A percentile compares a stretch with the other conserved stretches of the same genome.
These are phyloP conservation scores for Cynocephalus volans DNA, from an alignment of 2,113 vertebrate genomes.

Conservation along the genomic window DNA sequence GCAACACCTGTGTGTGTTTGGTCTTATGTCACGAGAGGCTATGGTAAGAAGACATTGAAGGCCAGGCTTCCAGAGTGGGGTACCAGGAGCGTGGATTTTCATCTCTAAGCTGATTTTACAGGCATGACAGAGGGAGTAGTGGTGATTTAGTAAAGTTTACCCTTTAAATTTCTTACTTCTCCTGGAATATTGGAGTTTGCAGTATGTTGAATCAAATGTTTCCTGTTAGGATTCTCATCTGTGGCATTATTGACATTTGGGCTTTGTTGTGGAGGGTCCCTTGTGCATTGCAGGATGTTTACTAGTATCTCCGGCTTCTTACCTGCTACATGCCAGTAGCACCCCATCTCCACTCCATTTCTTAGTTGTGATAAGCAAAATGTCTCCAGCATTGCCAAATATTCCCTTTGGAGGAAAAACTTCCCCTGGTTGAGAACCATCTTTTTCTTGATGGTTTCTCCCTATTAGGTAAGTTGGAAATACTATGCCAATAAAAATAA, in stretches of 20 bases:
- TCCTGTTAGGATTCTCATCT: not conserved
- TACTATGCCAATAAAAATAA: constrained; percentile 5
- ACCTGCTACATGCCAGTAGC: not conserved
- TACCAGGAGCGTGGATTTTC: not conserved
- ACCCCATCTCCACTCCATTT: not conserved
- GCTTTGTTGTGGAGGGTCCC: not conserved
- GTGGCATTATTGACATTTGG: not conserved
- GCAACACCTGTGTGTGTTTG: not conserved
- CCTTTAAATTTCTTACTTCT: constrained; percentile 5
- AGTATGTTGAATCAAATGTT: not conserved
- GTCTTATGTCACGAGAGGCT: not conserved
- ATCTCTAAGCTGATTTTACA: not conserved
- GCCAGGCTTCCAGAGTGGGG: not conserved
- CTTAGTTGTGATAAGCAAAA: not conserved
- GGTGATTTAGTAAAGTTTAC: not conserved
- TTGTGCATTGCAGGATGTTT: not conserved
- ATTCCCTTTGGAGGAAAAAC: not conserved
- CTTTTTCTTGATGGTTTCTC: not conserved
- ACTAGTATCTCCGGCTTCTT: not conserved
- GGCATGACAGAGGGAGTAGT: not conserved
- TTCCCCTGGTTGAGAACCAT: not conserved
- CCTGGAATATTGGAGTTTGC: not conserved
- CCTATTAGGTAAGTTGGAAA: not conserved
- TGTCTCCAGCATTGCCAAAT: not conserved
- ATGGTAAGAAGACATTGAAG: not conserved